Conservation (phyloP, 2,113 vertebrate species). For the Electrona antarctica region DNA sequence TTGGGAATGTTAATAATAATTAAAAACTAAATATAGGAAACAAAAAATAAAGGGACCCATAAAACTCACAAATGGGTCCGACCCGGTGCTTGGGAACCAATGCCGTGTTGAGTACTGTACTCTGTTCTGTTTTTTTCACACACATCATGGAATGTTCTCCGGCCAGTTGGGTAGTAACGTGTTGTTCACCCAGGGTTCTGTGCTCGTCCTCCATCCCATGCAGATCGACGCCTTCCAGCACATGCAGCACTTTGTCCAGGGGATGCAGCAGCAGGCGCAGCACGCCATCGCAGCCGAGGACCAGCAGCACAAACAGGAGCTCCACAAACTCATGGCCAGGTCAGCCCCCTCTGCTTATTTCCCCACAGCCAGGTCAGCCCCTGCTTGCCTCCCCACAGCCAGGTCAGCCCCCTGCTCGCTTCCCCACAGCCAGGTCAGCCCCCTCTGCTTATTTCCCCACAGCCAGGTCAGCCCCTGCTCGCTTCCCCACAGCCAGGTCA, state of each 20-base stretch:
- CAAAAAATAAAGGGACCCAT: no score
- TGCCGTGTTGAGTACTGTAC: no score
- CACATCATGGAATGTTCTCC: no score
- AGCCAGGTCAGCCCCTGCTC: neutral
- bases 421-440: slow-evolving; percentile 94
- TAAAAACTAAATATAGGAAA: no score
- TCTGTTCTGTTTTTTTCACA: no score
- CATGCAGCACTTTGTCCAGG: slow-evolving; percentile 98
- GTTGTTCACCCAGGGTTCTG: neutral
- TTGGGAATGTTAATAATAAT: no score
- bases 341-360: slow-evolving; percentile 63
- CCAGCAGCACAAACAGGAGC: slow-evolving; percentile 94
- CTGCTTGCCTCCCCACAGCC: no score
- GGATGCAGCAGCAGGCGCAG: slow-evolving; percentile 94
- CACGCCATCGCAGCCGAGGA: slow-evolving; percentile 91
- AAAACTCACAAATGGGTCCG: no score
- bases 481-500: neutral
- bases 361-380: neutral
- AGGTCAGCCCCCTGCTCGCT: neutral
- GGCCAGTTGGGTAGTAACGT: no score
- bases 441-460: neutral
- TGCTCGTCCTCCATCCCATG: neutral
- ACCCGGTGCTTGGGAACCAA: no score
- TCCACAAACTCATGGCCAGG: slow-evolving; percentile 99
- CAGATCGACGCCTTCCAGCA: slow-evolving; percentile 98